phyloP scores from a whole-genome alignment of 1,140 invertebrate species.

The Micrasema minimum region DNA sequence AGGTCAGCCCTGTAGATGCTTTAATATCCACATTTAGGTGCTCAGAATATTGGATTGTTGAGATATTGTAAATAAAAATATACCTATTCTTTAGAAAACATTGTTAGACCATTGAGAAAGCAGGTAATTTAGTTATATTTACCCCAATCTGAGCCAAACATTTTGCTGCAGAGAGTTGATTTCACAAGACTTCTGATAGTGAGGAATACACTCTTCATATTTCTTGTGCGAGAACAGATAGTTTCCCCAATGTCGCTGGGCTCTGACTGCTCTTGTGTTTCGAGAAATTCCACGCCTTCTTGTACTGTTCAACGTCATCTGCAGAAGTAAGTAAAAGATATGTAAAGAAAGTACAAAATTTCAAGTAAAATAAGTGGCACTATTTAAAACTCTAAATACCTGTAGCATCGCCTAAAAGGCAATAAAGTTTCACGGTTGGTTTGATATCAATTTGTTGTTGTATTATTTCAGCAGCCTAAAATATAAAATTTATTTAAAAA shows the following conservation, averaged over 20 bases:
- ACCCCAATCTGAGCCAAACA: constrained; percentile 87
- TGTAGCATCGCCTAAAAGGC: constrained; percentile 80
- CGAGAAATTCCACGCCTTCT: constrained; percentile 92
- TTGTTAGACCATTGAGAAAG: no score
- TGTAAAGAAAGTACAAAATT: no score
- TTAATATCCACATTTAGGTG: no score
- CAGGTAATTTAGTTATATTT: no score
- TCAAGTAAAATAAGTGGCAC: no score
- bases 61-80: no score
- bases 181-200: constrained; percentile 83
- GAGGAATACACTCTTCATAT: constrained; percentile 80
- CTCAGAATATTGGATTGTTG: no score
- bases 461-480: constrained; percentile 88
- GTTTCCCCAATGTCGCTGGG: constrained; percentile 85
- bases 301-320: constrained; percentile 86
- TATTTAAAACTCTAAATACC: no score
- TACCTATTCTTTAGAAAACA: no score
- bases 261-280: constrained; percentile 80
- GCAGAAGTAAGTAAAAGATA: not conserved
- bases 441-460: constrained; percentile 81
- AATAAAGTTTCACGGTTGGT: constrained; percentile 88
- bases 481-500: constrained; percentile 38
- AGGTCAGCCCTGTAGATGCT: no score
- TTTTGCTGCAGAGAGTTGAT: constrained; percentile 86
- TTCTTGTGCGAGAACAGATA: constrained; percentile 81